Evolutionary conservation across 2,113 vertebrate genomes (phyloP).

Genomic region (Sebastes schlegelii): DNA sequence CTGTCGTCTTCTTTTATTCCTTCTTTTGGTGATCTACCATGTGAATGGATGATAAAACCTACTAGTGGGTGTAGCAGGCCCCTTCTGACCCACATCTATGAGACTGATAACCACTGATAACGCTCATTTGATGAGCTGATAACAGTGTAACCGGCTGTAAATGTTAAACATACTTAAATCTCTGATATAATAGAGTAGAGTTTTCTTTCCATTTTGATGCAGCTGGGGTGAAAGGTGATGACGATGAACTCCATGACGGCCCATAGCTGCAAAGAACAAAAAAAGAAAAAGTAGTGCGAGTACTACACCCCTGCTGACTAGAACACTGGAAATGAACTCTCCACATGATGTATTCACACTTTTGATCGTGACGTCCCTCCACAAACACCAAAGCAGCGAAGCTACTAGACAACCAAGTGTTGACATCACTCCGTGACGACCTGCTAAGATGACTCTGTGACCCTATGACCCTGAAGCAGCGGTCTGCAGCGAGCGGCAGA

Average conservation of each 20-base stretch:
- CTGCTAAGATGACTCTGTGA: conserved; percentile 47
- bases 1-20: too few species aligned
- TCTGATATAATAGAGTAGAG: background rate
- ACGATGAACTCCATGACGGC: background rate
- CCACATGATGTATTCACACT: conserved; percentile 22
- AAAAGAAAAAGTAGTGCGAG: background rate
- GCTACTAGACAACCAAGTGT: conserved; percentile 4
- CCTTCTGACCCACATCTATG: too few species aligned
- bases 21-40: too few species aligned
- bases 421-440: conserved; percentile 50
- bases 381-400: conserved; percentile 9
- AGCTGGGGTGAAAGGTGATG: background rate
- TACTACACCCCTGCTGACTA: background rate
- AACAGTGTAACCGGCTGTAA: too few species aligned
- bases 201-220: background rate
- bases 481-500: conserved; percentile 36
- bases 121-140: too few species aligned
- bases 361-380: conserved; percentile 17
- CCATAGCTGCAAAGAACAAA: background rate
- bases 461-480: conserved; percentile 34
- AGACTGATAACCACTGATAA: too few species aligned
- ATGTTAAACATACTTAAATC: background rate
- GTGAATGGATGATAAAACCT: too few species aligned
- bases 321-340: conserved; percentile 19
- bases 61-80: too few species aligned